Percentiles rank a stretch among this genome's conserved stretches.
Evolutionary conservation across 2,113 vertebrate species (phyloP).

Genomic region (Phalacrocorax brasilianus): DNA sequence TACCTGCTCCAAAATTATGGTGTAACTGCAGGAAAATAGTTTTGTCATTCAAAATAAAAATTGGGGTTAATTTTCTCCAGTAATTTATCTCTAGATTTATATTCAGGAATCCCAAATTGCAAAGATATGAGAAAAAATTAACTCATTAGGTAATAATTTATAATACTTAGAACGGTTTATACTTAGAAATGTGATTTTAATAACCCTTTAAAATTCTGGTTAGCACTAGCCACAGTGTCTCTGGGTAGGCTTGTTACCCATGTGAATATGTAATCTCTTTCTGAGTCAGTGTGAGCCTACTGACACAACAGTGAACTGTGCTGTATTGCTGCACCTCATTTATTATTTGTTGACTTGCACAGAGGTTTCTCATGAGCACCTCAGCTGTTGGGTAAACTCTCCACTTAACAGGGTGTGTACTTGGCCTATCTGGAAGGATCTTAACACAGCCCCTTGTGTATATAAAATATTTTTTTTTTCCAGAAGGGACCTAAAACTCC

Average conservation of each 20-base stretch:
- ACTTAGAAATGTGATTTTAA: neutral
- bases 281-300: neutral
- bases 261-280: neutral
- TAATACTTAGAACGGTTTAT: neutral
- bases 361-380: neutral
- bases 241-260: neutral
- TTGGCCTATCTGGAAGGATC: neutral
- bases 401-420: neutral
- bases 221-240: neutral
- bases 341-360: neutral
- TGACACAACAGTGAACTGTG: neutral
- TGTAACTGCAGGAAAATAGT: too few species aligned
- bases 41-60: neutral
- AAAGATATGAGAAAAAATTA: neutral
- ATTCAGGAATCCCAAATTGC: neutral
- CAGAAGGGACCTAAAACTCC: neutral
- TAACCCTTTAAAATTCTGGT: neutral
- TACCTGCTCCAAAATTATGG: neutral
- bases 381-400: neutral
- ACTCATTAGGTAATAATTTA: neutral
- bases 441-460: neutral
- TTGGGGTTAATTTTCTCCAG: neutral
- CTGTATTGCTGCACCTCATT: neutral
- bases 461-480: neutral
- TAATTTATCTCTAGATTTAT: neutral